Conservation (phyloP, 2,113 vertebrate species). For the Cacatua alba region DNA sequence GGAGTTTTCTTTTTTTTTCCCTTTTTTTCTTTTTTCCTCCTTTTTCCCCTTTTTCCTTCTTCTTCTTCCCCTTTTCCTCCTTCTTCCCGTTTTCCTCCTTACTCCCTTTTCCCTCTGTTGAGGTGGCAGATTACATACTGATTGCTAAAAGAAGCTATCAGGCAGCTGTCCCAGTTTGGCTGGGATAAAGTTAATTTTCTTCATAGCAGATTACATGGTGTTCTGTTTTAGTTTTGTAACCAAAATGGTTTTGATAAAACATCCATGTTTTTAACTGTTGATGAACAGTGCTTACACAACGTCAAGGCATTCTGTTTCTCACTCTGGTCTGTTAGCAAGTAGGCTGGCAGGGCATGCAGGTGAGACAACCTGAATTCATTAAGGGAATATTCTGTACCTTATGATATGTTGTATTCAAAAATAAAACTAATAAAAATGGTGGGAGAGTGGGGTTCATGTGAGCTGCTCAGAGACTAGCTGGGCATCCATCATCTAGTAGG, state of each 20-base stretch:
- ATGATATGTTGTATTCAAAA: neutral
- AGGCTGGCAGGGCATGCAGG: neutral
- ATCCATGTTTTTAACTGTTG: neutral
- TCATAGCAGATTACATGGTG: neutral
- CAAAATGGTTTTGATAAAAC: neutral
- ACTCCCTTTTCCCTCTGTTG: neutral
- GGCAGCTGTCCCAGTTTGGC: neutral
- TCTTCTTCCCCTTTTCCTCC: fast-evolving
- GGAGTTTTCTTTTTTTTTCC: neutral
- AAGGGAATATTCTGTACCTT: neutral
- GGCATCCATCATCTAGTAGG: neutral
- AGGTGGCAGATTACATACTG: neutral
- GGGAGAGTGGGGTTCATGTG: fast-evolving
- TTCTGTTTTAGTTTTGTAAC: neutral
- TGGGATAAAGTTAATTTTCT: neutral
- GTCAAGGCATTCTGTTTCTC: neutral
- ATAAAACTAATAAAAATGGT: neutral
- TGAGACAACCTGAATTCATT: neutral
- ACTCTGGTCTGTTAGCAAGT: neutral
- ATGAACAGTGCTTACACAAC: neutral
- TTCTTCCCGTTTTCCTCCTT: neutral
- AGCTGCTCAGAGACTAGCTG: fast-evolving
- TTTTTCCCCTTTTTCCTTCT: fast-evolving
- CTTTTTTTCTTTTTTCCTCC: fast-evolving
- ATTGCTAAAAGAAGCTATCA: neutral